Evolutionary conservation across 2,113 vertebrate genomes (phyloP).

Genomic region (Mastomys coucha): DNA sequence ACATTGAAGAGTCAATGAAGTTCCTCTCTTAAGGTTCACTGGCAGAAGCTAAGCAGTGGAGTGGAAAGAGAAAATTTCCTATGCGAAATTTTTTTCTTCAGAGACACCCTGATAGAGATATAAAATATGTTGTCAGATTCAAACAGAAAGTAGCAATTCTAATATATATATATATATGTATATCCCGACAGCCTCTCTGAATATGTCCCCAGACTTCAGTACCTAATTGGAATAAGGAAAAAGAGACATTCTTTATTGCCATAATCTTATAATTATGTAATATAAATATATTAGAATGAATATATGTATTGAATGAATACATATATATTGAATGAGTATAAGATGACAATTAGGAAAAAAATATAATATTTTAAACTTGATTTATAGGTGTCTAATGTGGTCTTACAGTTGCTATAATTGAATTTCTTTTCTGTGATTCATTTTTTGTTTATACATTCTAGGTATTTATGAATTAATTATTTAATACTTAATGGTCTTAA

Average conservation of each 20-base stretch:
- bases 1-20: background rate
- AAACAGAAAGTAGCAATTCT: background rate
- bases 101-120: background rate
- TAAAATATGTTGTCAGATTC: background rate
- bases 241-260: background rate
- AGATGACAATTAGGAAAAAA: background rate
- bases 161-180: background rate
- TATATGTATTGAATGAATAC: background rate
- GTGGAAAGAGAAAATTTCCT: fast-evolving
- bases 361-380: background rate
- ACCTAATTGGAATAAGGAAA: background rate
- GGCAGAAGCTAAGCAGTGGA: background rate
- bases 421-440: background rate
- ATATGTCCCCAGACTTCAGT: background rate
- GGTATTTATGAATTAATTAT: background rate
- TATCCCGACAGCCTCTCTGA: background rate
- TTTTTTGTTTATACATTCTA: slow-evolving; percentile 1
- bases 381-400: background rate
- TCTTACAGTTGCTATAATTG: background rate
- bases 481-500: background rate
- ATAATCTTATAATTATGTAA: background rate
- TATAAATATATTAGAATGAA: background rate
- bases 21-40: background rate
- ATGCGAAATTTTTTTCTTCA: background rate
- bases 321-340: background rate